Conservation (phyloP, 2,797 vertebrate species). For the Percopsis omiscomaycus region DNA sequence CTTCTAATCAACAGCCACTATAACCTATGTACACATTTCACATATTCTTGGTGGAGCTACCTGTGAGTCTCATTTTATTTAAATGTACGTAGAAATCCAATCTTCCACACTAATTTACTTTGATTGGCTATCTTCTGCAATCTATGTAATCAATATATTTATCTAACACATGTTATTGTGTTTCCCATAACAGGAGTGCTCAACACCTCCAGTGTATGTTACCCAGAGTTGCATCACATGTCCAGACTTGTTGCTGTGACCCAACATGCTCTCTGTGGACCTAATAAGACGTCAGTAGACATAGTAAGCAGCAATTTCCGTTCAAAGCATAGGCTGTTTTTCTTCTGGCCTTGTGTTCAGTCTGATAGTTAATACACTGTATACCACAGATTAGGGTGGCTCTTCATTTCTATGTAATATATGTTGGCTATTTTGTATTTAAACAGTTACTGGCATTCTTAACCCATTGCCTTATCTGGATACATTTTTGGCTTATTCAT, state of each 20-base stretch:
- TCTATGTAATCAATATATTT: no score
- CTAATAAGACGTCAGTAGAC: neutral
- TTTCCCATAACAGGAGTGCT: slow-evolving; percentile 19
- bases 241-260: slow-evolving; percentile 28
- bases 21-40: neutral
- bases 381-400: neutral
- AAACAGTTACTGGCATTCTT: slow-evolving; percentile 18
- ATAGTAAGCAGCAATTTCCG: slow-evolving; percentile 12
- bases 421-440: neutral
- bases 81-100: no score
- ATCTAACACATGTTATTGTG: slow-evolving; percentile 1
- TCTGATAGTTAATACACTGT: neutral
- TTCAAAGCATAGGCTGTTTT: neutral
- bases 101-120: no score
- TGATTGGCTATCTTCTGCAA: no score
- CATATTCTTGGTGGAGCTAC: neutral
- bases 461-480: slow-evolving; percentile 4
- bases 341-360: neutral
- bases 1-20: slow-evolving; percentile 8
- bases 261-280: slow-evolving; percentile 10
- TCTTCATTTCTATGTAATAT: slow-evolving; percentile 5
- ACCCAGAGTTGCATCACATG: slow-evolving; percentile 47
- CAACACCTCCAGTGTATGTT: slow-evolving; percentile 24
- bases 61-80: no score
- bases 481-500: neutral